Evolutionary conservation across 2,113 vertebrate species (phyloP).

Genomic region (Notarius lentiginosus): DNA sequence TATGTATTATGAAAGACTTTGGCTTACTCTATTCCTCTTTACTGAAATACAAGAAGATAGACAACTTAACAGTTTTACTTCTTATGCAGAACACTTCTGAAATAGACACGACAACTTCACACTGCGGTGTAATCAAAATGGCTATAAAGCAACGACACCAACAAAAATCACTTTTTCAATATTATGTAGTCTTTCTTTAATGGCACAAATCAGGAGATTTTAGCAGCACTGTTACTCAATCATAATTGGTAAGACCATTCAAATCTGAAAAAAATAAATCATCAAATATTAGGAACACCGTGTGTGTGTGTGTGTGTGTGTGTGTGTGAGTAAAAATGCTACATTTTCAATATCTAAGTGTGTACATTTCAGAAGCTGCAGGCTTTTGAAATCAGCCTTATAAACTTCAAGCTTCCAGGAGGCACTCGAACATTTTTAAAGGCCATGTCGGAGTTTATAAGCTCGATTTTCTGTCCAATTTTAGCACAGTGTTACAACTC

Average conservation of each 20-base stretch:
- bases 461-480: neutral
- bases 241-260: neutral
- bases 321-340: neutral
- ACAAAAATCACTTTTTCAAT: neutral
- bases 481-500: constrained; percentile 6
- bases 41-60: neutral
- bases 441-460: neutral
- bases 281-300: neutral
- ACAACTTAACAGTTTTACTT: neutral
- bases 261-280: neutral
- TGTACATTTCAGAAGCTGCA: neutral
- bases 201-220: neutral
- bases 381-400: neutral
- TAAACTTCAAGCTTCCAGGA: constrained; percentile 3
- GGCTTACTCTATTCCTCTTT: neutral
- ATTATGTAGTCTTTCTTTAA: neutral
- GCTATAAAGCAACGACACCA: neutral
- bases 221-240: constrained; percentile 24
- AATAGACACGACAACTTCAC: neutral
- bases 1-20: constrained; percentile 1
- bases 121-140: neutral
- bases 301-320: neutral
- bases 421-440: neutral
- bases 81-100: constrained; percentile 6
- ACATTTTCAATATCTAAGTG: constrained; percentile 17